These are phyloP conservation scores for Synergus gifuensis DNA, from an alignment of 2,888 invertebrate species.

Conservation along the genomic window DNA sequence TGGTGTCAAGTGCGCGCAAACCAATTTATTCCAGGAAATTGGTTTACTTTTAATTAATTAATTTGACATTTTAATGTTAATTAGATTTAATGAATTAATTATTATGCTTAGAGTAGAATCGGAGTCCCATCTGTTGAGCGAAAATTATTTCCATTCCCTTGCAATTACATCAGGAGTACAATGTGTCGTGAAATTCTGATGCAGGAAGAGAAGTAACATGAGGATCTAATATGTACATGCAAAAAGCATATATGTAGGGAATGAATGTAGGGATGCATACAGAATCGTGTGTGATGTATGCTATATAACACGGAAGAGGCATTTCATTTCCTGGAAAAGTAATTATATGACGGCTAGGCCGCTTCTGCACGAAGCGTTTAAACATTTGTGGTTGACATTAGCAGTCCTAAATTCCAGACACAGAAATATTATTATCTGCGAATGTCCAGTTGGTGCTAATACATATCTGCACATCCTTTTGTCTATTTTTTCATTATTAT, in stretches of 20 bases:
- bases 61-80: background rate
- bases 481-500: background rate
- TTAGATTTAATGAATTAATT: background rate
- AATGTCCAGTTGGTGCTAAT: background rate
- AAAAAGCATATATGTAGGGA: background rate
- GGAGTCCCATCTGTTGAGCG: background rate
- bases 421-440: background rate
- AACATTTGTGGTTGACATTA: slow-evolving; percentile 20
- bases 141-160: background rate
- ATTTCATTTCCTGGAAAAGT: slow-evolving; percentile 27
- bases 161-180: background rate
- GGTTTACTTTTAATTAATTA: background rate
- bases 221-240: background rate
- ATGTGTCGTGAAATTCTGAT: slow-evolving; percentile 14
- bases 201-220: background rate
- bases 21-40: slow-evolving; percentile 4
- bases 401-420: background rate
- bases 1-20: background rate
- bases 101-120: background rate
- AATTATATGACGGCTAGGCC: slow-evolving; percentile 20
- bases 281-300: background rate
- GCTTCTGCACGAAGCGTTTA: slow-evolving; percentile 18
- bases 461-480: background rate
- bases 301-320: background rate
- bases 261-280: background rate